Percentiles rank a stretch among this genome's conserved stretches.
Conservation (phyloP, 2,113 vertebrate species). For the Eudyptes chrysolophus region DNA sequence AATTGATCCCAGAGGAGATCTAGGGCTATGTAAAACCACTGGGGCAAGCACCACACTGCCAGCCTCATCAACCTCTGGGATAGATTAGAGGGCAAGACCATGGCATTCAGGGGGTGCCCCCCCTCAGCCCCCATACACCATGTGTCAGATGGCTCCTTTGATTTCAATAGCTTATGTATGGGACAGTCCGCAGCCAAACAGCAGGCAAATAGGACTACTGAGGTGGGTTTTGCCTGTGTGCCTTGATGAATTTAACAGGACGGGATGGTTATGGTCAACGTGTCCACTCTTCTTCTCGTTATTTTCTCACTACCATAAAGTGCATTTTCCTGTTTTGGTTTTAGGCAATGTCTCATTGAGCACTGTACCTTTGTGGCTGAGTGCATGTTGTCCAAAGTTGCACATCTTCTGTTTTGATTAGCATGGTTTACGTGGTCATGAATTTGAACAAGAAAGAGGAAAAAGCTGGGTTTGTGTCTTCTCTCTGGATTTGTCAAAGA, state of each 20-base stretch:
- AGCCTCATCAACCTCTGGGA: not conserved
- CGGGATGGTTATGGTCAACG: not conserved
- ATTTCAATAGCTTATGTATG: not conserved
- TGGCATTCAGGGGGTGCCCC: not conserved
- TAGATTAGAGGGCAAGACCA: not conserved
- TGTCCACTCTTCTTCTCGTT: not conserved
- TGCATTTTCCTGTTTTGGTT: not conserved
- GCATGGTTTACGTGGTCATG: not conserved
- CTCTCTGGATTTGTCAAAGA: constrained; percentile 8
- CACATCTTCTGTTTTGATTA: not conserved
- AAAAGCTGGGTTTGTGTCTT: not conserved
- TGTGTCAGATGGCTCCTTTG: not conserved
- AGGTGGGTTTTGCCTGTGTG: not conserved
- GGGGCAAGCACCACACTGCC: not conserved
- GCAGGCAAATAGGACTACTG: not conserved
- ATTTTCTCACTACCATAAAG: not conserved
- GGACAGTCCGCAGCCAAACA: not conserved
- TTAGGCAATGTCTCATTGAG: not conserved
- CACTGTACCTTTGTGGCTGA: not conserved
- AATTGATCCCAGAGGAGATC: not conserved
- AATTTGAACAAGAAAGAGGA: not conserved
- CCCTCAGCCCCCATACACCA: not conserved
- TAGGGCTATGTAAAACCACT: not conserved
- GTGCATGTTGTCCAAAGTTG: not conserved
- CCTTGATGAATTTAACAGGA: not conserved